Evolutionary conservation across 2,113 vertebrate species (phyloP).

Genomic region (Campylomormyrus tamandua): DNA sequence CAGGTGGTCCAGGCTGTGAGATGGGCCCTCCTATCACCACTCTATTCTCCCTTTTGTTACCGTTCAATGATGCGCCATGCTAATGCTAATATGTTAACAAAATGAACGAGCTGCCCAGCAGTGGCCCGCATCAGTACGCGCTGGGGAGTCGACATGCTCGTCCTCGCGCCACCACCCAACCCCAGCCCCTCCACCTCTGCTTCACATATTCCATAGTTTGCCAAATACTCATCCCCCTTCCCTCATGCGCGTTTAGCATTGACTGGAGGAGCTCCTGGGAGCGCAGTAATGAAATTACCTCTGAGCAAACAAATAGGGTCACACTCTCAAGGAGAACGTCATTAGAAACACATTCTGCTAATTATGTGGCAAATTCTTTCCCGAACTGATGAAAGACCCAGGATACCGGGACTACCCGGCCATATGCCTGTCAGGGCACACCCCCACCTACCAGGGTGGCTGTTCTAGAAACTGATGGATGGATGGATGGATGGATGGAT

Average conservation of each 20-base stretch:
- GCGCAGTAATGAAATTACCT: conserved; percentile 68
- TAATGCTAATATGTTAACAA: not conserved
- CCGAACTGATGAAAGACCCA: conserved; percentile 34
- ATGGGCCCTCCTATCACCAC: not conserved
- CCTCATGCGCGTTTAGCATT: conserved; percentile 63
- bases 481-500: not conserved
- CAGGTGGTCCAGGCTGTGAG: not conserved
- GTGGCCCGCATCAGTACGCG: not conserved
- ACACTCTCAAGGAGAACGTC: conserved; percentile 69
- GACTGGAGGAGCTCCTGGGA: conserved; percentile 60
- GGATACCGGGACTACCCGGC: not conserved
- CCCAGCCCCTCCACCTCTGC: not conserved
- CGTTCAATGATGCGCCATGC: not conserved
- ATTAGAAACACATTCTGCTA: conserved; percentile 58
- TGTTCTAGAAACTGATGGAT: not conserved
- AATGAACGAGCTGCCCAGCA: not conserved
- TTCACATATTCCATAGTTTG: conserved; percentile 43
- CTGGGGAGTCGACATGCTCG: not conserved
- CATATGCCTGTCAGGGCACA: not conserved
- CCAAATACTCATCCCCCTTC: conserved; percentile 62
- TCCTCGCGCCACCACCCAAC: not conserved
- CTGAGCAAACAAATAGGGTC: conserved; percentile 70
- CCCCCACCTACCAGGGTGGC: not conserved
- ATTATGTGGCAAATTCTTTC: conserved; percentile 49
- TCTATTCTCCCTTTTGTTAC: not conserved